Base-by-base conservation (phyloP, 2,888 invertebrate species). In the Theretra japonica region DNA sequence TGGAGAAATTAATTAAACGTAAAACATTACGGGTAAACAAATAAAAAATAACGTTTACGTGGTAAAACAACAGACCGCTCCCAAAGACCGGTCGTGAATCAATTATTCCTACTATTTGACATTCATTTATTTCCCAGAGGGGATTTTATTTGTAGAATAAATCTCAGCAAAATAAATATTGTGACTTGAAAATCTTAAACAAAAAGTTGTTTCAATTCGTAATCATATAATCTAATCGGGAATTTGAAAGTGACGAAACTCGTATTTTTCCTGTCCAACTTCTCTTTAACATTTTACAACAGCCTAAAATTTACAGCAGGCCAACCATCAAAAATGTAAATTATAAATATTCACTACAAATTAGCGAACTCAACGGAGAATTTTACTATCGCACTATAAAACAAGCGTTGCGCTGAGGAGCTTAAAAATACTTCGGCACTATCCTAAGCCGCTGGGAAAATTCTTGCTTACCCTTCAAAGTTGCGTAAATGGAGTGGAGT, bases 1-100 rank as follows among this genome's bases (percentile, higher is more conserved):
- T 84, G 75, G 71, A 79, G 80, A 80, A 86, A 87, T 88, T 88
- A 83, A 83, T 83, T 75, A 83, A 82, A 85, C 84, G 83, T 78
- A 81, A 81, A 82, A 84, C 83, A 85, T 83, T 84, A 75, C 82
- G 81, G 79, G 74, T 72, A 82, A 81, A 80, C 81, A 74, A 83
- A 83, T 82, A 78, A 86, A 83, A 84, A 81, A 75, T 83, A 73
- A 74, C 82, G 79, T 82, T 84, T 82, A 79, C 79, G 82, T 74
- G 56, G 70, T 21, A 72, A 74, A 78, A 75, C 69, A 74, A 75
- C 77, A 70, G 72, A 72, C 74, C 71, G 74, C 78, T 76, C 72
- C 79, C 74, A 71, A 75, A 71, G 74, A 77, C 76, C 75, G 73
- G 68, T 70, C 69, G 70, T 72, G 71, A 76, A 82, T 79, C 70